phyloP scores from a whole-genome alignment of 2,888 invertebrate species.

The Napeogenes sylphis region DNA sequence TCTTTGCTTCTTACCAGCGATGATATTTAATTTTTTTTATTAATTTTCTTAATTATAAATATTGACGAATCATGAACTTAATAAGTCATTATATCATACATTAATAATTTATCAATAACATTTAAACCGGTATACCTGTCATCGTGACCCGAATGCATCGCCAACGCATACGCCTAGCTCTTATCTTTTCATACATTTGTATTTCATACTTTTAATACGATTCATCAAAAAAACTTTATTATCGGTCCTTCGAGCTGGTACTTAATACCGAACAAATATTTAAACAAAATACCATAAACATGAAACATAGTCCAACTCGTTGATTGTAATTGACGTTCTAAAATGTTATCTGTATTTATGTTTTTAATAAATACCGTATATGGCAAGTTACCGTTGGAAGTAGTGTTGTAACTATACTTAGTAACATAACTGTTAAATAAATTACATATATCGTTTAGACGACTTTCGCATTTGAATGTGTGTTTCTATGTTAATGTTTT shows the following conservation, averaged over 20 bases:
- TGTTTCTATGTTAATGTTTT: too few species aligned
- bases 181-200: conserved; percentile 37
- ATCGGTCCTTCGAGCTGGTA: not conserved
- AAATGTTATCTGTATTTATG: not conserved
- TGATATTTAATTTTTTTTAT: not conserved
- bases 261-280: not conserved
- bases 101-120: conserved; percentile 14
- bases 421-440: too few species aligned
- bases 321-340: not conserved
- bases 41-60: too few species aligned
- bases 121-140: conserved; percentile 42
- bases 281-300: not conserved
- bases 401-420: not conserved
- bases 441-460: too few species aligned
- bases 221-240: too few species aligned
- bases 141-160: conserved; percentile 55
- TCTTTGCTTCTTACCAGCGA: too few species aligned
- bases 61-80: too few species aligned
- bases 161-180: conserved; percentile 44
- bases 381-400: not conserved
- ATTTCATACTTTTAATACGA: conserved; percentile 10
- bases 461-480: too few species aligned
- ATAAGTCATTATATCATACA: not conserved
- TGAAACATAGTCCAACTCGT: not conserved
- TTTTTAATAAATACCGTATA: conserved; percentile 4